phyloP scores from a whole-genome alignment of 2,888 invertebrate species.

The Morpho achilles region DNA sequence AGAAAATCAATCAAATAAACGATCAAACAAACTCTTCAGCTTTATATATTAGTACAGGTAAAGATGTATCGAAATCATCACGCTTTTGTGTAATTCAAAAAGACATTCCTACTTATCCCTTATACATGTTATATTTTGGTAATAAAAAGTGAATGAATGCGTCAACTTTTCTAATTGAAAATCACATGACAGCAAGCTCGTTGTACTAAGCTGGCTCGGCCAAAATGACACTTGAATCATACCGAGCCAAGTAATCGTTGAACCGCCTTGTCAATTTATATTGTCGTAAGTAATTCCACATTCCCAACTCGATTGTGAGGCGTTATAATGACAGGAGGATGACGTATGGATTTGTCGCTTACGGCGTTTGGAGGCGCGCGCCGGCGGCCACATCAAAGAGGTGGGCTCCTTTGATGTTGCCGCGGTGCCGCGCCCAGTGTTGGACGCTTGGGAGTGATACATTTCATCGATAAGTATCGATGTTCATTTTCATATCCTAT shows the following conservation, averaged over 20 bases:
- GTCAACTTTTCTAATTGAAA: conserved; percentile 15
- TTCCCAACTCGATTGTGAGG: conserved; percentile 73
- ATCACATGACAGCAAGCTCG: conserved; percentile 10
- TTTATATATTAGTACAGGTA: too few relatives aligned
- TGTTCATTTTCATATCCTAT: too few relatives aligned
- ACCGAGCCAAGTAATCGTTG: conserved; percentile 58
- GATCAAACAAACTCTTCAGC: too few relatives aligned
- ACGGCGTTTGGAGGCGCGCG: conserved; percentile 77
- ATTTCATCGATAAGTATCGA: conserved; percentile 29
- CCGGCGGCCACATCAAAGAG: conserved; percentile 78
- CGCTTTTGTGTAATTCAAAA: too few relatives aligned
- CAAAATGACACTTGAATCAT: conserved; percentile 31
- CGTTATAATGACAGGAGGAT: conserved; percentile 79
- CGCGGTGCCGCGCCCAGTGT: conserved; percentile 65
- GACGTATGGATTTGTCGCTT: conserved; percentile 80
- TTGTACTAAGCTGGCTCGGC: conserved; percentile 17
- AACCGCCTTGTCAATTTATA: conserved; percentile 75
- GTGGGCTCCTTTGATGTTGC: conserved; percentile 77
- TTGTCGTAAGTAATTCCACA: conserved; percentile 77
- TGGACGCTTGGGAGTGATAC: conserved; percentile 32
- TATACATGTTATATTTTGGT: not conserved
- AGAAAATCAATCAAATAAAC: too few relatives aligned
- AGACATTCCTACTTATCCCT: too few relatives aligned
- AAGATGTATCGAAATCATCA: too few relatives aligned
- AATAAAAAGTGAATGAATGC: not conserved